These are phyloP conservation scores for Eretmocerus hayati DNA, from an alignment of 2,888 invertebrate species.

Conservation along the genomic window DNA sequence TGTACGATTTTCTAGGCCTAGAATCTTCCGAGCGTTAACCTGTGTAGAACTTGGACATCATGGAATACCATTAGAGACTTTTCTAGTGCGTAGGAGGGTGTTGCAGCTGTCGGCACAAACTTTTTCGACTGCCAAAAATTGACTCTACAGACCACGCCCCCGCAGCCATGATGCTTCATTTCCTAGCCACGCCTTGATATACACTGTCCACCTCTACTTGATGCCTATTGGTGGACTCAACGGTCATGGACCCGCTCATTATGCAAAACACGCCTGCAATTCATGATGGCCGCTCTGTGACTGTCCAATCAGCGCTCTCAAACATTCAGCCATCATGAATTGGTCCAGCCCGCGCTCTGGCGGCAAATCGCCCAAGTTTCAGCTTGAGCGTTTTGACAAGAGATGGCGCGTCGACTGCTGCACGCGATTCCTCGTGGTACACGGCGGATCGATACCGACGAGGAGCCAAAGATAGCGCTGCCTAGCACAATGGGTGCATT, in stretches of 20 bases:
- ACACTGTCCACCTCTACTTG: slow-evolving; percentile 26
- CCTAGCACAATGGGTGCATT: too few species aligned
- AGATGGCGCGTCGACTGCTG: slow-evolving; percentile 35
- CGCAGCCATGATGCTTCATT: slow-evolving; percentile 8
- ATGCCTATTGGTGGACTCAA: slow-evolving; percentile 36
- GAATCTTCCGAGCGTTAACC: background rate
- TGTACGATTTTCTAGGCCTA: background rate
- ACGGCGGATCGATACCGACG: slow-evolving; percentile 1
- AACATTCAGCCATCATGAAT: slow-evolving; percentile 36
- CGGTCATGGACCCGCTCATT: slow-evolving; percentile 43
- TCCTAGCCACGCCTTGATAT: slow-evolving; percentile 8
- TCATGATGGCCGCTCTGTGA: slow-evolving; percentile 49
- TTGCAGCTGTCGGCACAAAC: background rate
- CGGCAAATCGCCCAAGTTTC: slow-evolving; percentile 32
- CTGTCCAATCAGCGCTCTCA: slow-evolving; percentile 45
- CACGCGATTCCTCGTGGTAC: background rate
- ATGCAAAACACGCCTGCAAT: slow-evolving; percentile 39
- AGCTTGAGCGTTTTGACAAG: slow-evolving; percentile 23
- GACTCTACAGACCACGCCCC: slow-evolving; percentile 6
- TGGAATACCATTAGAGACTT: background rate
- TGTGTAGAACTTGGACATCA: background rate
- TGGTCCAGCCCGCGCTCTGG: slow-evolving; percentile 35
- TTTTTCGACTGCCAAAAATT: slow-evolving; percentile 1
- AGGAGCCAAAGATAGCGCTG: too few species aligned
- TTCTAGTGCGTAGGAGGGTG: background rate